Evolutionary conservation across 2,113 vertebrate genomes (phyloP).

Genomic region (Genyomyrus donnyi): DNA sequence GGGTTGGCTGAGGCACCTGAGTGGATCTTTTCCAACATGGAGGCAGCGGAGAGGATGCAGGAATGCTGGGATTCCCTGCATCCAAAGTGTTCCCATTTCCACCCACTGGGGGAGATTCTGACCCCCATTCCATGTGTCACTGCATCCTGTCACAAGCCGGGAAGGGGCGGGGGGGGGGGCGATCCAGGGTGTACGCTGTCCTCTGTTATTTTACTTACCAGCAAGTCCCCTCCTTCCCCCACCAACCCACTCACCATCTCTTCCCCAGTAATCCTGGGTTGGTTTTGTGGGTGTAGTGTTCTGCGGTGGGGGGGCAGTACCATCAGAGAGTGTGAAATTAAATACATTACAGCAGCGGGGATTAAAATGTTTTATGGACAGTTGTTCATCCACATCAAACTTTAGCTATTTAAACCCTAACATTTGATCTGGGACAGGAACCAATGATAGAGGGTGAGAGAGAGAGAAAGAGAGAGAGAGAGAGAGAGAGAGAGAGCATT

Average conservation of each 20-base stretch:
- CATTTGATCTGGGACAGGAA: conserved; percentile 83
- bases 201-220: conserved; percentile 21
- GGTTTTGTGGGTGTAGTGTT: conserved; percentile 39
- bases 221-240: background rate
- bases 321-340: conserved; percentile 91
- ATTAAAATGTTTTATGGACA: conserved; percentile 89
- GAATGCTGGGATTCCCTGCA: conserved; percentile 53
- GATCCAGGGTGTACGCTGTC: conserved; percentile 42
- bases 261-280: conserved; percentile 29
- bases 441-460: conserved; percentile 54
- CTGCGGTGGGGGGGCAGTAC: conserved; percentile 63
- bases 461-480: conserved; percentile 34
- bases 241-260: conserved; percentile 56
- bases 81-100: conserved; percentile 41
- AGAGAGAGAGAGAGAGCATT: conserved; percentile 29
- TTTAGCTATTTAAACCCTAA: conserved; percentile 80
- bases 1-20: conserved; percentile 38
- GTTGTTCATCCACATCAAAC: conserved; percentile 93
- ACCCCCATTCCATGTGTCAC: background rate
- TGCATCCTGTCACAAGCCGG: background rate
- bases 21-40: conserved; percentile 45
- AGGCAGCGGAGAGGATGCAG: conserved; percentile 53
- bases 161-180: background rate
- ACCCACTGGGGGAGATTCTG: background rate
- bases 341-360: conserved; percentile 87